Evolutionary conservation across 2,113 vertebrate genomes (phyloP), one percentile per base, ranked within the genome.

Genomic region (Microcebus lehilahytsara): DNA sequence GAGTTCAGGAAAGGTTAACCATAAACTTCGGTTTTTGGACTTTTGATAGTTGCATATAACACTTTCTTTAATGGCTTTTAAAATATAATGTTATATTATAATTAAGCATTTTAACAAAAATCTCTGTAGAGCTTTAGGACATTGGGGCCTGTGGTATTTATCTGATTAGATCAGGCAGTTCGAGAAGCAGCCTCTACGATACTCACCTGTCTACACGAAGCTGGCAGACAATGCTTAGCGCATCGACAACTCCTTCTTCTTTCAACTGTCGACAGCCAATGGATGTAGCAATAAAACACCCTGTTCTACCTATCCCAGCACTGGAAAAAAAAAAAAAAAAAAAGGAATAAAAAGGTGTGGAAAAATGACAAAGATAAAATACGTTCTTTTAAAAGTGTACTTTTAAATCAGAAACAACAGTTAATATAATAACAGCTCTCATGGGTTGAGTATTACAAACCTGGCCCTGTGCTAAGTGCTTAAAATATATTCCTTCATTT

Each of bases 291-390:
- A 99, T 99, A 97, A 99, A 99, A 96, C 99, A 99, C 25, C 99
- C 99, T 0, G 99, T 99, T 93, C 99, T 99, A 74, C 99, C 99
- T 93, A 99, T 99, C 93, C 99, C 99, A 74, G 99, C 99, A 86
- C 99, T 99, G 98, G 69, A 98, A 98, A 97, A 96, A 97, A 96
- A 89, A 80, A 97, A 96, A 90, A 86, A 80, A 97, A 96, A 96
- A 96, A 89, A 85, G 22, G 20, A 79, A 40, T 27, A 20, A 69
- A 89, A 58, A 94, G 17, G 62, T 56, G 30, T 40, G 32, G 13
- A 40, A 9, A 80, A 80, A 10, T 3, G 62, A n/a, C n/a, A 72
- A 81, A 22, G 20, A 56, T 37, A 75, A 85, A 75, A 51, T 32
- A 60, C 1, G 74, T 3, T 75, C 23, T 93, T 83, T 60, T 22